Evolutionary conservation across 2,113 vertebrate genomes (phyloP), one percentile per base, ranked within the genome.

Genomic region (Leucopsar rothschildi): DNA sequence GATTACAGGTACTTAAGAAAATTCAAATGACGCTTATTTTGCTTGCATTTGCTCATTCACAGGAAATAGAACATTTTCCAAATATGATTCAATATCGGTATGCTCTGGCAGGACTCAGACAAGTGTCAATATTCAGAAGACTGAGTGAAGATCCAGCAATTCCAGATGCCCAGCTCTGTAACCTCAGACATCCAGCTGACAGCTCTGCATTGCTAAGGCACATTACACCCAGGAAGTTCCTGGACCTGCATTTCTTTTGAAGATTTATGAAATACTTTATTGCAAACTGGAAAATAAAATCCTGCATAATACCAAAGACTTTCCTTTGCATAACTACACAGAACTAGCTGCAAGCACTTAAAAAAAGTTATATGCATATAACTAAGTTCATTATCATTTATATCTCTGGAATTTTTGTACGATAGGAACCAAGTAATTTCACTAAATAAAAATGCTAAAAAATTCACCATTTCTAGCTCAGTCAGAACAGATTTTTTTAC

Each of bases 41-140:
- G 29, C 55, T 49, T 78, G 11, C 56, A 42, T 90, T 70, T 39
- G 4, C 23, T 57, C 16, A 49, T 37, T 70, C 27, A 9, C 39
- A n/a, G 15, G 33, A 79, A 77, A 6, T 8, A 60, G 88, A 93
- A 35, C 4, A 44, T 63, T 82, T 87, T 24, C 31, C 42, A 61
- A 63, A 47, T 24, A 55, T 1, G 7, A 52, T 12, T 82, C 1
- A 0, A 0, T 61, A 77, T 57, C 57, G 61, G 35, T n/a, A 68
- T 0, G 0, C 16, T 53, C 37, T 65, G 14, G 28, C 22, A 57
- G 33, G 33, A 83, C 11, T 15, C 31, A 37, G 47, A 28, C 33
- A 86, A 47, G 33, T 86, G 66, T 80, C 24, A 70, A 42, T 47
- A 55, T 35, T 55, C 59, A 75, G 63, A 59, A 59, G 22, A 61